A percentile compares a stretch with the other conserved stretches of the same genome.
Evolutionary conservation across 2,888 invertebrate genomes (phyloP).

Genomic region (Nephrotoma appendiculata): DNA sequence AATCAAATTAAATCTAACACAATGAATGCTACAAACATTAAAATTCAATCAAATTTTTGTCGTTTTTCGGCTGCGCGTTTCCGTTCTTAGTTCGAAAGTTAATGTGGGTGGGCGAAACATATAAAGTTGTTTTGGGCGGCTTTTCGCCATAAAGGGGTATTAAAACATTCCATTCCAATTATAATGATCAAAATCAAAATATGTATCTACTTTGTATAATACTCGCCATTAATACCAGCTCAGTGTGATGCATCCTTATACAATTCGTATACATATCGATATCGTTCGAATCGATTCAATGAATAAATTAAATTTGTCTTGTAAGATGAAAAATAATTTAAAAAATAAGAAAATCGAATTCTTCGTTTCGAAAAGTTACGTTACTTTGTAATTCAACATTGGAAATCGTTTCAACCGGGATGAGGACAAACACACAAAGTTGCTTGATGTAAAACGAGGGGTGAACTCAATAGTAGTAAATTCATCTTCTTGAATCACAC

Average conservation of each 20-base stretch:
- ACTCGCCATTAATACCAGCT: not conserved
- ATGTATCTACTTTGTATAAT: not conserved
- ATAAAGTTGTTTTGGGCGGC: not conserved
- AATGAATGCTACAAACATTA: no score
- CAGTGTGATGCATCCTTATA: not conserved
- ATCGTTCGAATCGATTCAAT: not conserved
- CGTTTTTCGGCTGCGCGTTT: not conserved
- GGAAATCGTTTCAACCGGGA: not conserved
- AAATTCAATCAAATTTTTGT: not conserved
- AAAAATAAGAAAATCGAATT: not conserved
- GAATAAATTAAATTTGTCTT: not conserved
- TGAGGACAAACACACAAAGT: not conserved
- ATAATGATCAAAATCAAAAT: not conserved
- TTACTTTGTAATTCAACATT: not conserved
- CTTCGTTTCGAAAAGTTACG: not conserved
- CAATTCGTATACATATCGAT: not conserved
- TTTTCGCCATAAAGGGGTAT: not conserved
- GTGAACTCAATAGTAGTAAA: not conserved
- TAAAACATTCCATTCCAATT: not conserved
- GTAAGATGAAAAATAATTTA: not conserved
- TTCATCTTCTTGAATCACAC: not conserved
- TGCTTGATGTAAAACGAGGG: not conserved
- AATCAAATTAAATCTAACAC: no score
- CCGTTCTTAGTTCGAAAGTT: not conserved
- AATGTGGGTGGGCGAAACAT: not conserved